Conservation (phyloP, 92 coral and sea anemone species). For the Parazoanthus atlanticus region DNA sequence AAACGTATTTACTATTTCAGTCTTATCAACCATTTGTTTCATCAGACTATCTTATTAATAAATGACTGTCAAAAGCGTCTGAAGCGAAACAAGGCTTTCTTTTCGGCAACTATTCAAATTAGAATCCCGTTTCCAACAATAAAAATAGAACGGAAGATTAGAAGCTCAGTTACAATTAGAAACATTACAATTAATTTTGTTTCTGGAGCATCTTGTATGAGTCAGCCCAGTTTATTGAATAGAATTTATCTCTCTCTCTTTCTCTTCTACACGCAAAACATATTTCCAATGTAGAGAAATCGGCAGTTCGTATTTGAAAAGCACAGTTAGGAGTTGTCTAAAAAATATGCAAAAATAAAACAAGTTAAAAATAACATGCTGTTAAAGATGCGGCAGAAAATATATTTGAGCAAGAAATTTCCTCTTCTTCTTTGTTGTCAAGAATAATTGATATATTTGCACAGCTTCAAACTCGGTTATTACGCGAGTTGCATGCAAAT, state of each 20-base stretch:
- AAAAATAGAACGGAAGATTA: not conserved
- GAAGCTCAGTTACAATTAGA: not conserved
- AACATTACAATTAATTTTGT: not conserved
- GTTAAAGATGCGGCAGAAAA: not conserved
- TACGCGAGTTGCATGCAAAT: not conserved
- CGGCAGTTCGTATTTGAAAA: not conserved
- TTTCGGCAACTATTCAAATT: not conserved
- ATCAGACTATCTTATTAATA: not conserved
- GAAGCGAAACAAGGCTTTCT: not conserved
- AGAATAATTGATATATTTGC: not conserved
- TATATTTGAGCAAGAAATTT: not conserved
- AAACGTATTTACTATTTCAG: conserved; percentile 3
- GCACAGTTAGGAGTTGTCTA: not conserved
- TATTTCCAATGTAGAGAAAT: not conserved
- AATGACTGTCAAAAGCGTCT: not conserved
- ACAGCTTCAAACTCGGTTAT: not conserved
- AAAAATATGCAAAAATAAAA: not conserved
- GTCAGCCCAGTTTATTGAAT: not conserved
- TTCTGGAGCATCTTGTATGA: not conserved
- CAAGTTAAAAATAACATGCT: not conserved
- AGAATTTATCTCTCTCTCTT: not conserved
- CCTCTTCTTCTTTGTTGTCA: not conserved
- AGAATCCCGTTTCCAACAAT: not conserved
- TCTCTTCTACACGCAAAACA: not conserved
- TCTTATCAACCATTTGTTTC: conserved; percentile 2